Evolutionary conservation across 2,797 vertebrate genomes (phyloP).

Genomic region (Sorex maritimensis): DNA sequence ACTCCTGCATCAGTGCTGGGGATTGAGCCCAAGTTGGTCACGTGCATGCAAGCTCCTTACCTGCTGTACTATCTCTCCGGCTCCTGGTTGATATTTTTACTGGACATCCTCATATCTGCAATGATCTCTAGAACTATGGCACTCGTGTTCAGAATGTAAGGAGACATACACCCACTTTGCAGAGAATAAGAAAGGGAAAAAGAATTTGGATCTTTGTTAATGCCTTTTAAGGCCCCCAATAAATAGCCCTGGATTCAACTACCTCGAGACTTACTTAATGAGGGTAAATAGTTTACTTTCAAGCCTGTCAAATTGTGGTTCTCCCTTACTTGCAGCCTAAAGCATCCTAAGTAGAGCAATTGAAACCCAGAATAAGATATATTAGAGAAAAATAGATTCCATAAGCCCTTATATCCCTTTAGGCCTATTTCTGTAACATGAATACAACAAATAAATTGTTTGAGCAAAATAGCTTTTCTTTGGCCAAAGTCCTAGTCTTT

Average conservation of each 20-base stretch:
- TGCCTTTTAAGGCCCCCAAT: background rate
- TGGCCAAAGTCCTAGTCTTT: constrained; percentile 21
- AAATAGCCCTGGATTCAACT: background rate
- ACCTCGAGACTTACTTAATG: constrained; percentile 11
- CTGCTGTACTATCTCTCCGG: too few relatives aligned
- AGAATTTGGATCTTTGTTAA: background rate
- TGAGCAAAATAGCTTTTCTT: constrained; percentile 40
- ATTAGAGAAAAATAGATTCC: background rate
- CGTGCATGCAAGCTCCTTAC: too few relatives aligned
- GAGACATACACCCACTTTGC: background rate
- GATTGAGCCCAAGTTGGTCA: too few relatives aligned
- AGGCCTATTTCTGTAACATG: background rate
- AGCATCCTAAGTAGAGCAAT: background rate
- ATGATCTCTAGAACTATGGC: background rate
- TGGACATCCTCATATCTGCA: background rate
- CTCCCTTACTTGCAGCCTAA: constrained; percentile 31
- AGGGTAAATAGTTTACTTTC: constrained; percentile 44
- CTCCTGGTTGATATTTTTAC: background rate
- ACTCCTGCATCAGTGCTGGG: too few relatives aligned
- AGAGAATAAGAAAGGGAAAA: constrained; percentile 16
- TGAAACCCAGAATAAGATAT: constrained; percentile 42
- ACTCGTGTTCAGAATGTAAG: background rate
- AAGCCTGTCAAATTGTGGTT: constrained; percentile 13
- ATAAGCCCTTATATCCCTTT: background rate
- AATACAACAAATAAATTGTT: background rate